phyloP scores from a whole-genome alignment of 2,113 vertebrate genomes.

The Chunga burmeisteri region DNA sequence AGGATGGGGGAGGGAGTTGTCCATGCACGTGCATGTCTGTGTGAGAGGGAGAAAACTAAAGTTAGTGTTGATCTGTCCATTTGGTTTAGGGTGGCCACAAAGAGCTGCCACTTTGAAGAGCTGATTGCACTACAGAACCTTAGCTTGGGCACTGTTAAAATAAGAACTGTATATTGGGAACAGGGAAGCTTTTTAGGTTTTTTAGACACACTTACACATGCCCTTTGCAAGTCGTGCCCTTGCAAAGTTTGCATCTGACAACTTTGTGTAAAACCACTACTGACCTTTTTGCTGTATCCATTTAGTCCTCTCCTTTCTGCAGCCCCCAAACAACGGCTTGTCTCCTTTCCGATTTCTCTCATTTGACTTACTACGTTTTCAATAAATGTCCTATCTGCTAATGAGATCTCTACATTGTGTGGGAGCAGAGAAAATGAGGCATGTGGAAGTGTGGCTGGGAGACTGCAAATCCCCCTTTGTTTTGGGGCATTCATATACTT shows the following conservation, averaged over 20 bases:
- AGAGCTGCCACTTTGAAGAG: slow-evolving; percentile 32
- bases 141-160: slow-evolving; percentile 67
- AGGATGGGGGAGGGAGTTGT: not conserved
- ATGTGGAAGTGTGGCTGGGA: slow-evolving; percentile 46
- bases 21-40: not conserved
- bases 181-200: slow-evolving; percentile 38
- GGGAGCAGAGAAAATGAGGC: slow-evolving; percentile 49
- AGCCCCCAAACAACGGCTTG: slow-evolving; percentile 13
- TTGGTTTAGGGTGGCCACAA: slow-evolving; percentile 41
- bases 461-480: slow-evolving; percentile 56
- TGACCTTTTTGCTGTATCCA: slow-evolving; percentile 69
- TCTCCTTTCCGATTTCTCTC: slow-evolving; percentile 50
- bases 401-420: slow-evolving; percentile 29
- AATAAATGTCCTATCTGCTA: not conserved
- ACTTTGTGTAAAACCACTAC: slow-evolving; percentile 75
- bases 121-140: slow-evolving; percentile 72
- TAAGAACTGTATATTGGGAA: slow-evolving; percentile 62
- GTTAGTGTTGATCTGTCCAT: slow-evolving; percentile 2
- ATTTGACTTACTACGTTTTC: not conserved
- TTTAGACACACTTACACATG: slow-evolving; percentile 40
- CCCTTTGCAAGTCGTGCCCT: slow-evolving; percentile 22
- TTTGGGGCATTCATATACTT: slow-evolving; percentile 54
- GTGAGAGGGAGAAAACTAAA: not conserved
- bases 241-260: slow-evolving; percentile 30
- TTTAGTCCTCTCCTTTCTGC: slow-evolving; percentile 44